Evolutionary conservation across 2,797 vertebrate genomes (phyloP), one percentile per base, ranked within the genome.

Genomic region (Parotocinclus haroldoi): DNA sequence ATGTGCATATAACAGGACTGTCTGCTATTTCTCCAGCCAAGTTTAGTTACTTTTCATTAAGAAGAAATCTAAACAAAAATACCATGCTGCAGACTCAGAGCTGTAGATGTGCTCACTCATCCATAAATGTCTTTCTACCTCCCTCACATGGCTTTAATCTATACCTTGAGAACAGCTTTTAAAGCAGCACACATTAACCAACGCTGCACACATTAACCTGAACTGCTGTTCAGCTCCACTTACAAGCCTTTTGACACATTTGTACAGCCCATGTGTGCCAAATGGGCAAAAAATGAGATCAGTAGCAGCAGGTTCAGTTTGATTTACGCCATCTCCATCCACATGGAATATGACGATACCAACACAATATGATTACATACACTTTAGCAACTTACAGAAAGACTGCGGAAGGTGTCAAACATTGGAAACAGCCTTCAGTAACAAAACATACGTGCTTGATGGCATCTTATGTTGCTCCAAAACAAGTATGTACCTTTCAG

Each of bases 121-220:
- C 6, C 55, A 37, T 14, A 10, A 58, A 16, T 37, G 17, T 39
- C 39, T 10, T 17, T 39, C 36, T 36, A 19, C 12, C 40, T 11
- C 27, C 7, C 10, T 42, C 40, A 42, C 27, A 27, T 27, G 2
- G 5, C 27, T 27, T 27, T 60, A 60, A 56, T 9, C 16, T 37
- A 38, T 54, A 54, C 58, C 57, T 55, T 14, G 6, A 45, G 46
- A 73, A 55, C 37, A 55, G 61, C 61, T 44, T 0, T 60, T 59
- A 63, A 10, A 12, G 40, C 10, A 11, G 40, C 40, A 42, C 8
- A 42, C 40, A 42, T 42, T 42, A 42, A 42, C 40, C 51, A 42
- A 11, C 61, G n/a, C 50, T 77, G 16, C 49, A 58, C 36, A 53
- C 51, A 67, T 76, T 73, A 63, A 50, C 17, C 65, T 38, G n/a